phyloP scores from a whole-genome alignment of 1,140 invertebrate species.

The Zaprionus tsacasi region DNA sequence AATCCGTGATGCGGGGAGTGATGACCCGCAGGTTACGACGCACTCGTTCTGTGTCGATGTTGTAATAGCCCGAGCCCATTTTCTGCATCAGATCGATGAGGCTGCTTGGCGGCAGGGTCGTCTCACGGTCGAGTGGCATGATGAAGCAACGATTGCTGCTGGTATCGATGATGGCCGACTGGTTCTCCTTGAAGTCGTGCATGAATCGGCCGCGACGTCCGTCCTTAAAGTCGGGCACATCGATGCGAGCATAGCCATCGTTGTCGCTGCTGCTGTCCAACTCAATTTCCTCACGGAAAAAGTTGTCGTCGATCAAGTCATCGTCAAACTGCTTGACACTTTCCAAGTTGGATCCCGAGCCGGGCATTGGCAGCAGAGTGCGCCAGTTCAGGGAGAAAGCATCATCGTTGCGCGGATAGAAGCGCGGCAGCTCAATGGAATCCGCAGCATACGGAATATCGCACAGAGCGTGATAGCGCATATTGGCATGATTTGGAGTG shows the following conservation, averaged over 20 bases:
- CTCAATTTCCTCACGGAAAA: slow-evolving; percentile 91
- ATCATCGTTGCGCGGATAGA: slow-evolving; percentile 73
- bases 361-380: slow-evolving; percentile 61
- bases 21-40: slow-evolving; percentile 91
- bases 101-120: slow-evolving; percentile 90
- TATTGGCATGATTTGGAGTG: slow-evolving; percentile 86
- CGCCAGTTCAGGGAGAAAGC: slow-evolving; percentile 72
- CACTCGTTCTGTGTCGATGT: slow-evolving; percentile 91
- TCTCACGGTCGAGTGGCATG: slow-evolving; percentile 92
- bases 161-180: slow-evolving; percentile 92
- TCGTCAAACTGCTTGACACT: slow-evolving; percentile 14
- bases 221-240: slow-evolving; percentile 91
- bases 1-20: slow-evolving; percentile 89
- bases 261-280: slow-evolving; percentile 88
- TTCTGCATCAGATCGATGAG: slow-evolving; percentile 92
- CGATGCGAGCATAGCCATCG: slow-evolving; percentile 90
- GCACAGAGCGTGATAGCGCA: slow-evolving; percentile 88
- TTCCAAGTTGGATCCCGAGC: slow-evolving; percentile 10
- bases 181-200: slow-evolving; percentile 94
- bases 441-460: slow-evolving; percentile 87
- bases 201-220: slow-evolving; percentile 92
- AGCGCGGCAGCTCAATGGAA: slow-evolving; percentile 69
- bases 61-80: slow-evolving; percentile 92
- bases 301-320: slow-evolving; percentile 80
- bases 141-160: slow-evolving; percentile 92